Evolutionary conservation across 2,113 vertebrate species (phyloP), one percentile per base, ranked within the genome.

Genomic region (Lathamus discolor): DNA sequence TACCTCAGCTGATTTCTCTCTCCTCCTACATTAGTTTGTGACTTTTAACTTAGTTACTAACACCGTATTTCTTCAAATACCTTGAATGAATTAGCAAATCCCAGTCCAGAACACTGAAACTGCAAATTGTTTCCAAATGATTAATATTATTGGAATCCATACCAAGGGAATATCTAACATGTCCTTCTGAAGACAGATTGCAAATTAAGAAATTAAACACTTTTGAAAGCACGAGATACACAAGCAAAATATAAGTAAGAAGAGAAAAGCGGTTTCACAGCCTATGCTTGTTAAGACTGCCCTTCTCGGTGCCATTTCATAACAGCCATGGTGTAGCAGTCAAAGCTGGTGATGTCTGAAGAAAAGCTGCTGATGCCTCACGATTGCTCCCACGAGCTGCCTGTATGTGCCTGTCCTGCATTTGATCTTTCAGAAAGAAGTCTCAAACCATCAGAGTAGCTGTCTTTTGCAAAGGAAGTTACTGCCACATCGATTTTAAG

Each of bases 351-450:
- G 55, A 92, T 64, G 92, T 25, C 94, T 93, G 79, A 54, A n/a
- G 64, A 88, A 91, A 92, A 97, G 77, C 64, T 95, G 96, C 96
- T 97, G 96, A 95, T 80, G 82, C 79, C 69, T 96, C 91, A 48
- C 0, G 5, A 96, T 29, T 86, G 72, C 69, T 92, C 81, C 49
- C 75, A 67, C n/a, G 78, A 90, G 62, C 81, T 84, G 95, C 88
- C 87, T 86, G 5, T 0, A 9, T 4, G 31, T 67, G 87, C 92
- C 92, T 88, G 57, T 46, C 86, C 86, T 54, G 75, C 62, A 74
- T 23, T 83, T 84, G 93, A 93, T 90, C 88, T 84, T 68, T 51
- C 68, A 70, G 37, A 83, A 48, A 24, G 24, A 79, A 97, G 97
- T 95, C 94, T 83, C 4, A 11, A 77, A 18, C 75, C 94, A 94